These are phyloP conservation scores for Operophtera brumata DNA, from an alignment of 2,888 invertebrate species.

Conservation along the genomic window DNA sequence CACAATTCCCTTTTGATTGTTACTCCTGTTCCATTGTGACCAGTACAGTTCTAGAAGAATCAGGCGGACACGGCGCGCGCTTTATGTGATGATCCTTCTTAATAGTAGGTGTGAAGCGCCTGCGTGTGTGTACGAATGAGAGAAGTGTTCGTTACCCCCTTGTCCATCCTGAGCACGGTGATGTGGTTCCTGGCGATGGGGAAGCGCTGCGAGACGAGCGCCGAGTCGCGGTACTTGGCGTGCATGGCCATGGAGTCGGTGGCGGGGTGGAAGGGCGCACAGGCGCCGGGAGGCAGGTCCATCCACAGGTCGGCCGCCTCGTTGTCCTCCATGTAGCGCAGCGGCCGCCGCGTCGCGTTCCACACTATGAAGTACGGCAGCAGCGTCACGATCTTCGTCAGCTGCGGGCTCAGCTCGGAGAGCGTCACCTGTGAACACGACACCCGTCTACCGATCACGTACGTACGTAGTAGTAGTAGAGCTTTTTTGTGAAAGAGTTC, in stretches of 20 bases:
- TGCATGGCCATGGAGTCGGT: conserved; percentile 90
- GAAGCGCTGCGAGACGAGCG: conserved; percentile 88
- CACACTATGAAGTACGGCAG: conserved; percentile 89
- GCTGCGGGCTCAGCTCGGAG: conserved; percentile 85
- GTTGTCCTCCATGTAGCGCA: conserved; percentile 91
- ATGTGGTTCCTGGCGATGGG: conserved; percentile 84
- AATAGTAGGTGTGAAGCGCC: too few species aligned
- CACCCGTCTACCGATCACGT: too few species aligned
- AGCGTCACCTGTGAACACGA: conserved; percentile 84
- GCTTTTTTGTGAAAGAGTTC: too few species aligned
- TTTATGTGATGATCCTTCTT: too few species aligned
- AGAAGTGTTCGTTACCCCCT: conserved; percentile 79
- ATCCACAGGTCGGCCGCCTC: conserved; percentile 92
- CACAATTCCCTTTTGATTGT: too few species aligned
- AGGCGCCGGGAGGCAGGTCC: conserved; percentile 85
- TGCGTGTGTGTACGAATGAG: too few species aligned
- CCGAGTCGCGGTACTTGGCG: conserved; percentile 88
- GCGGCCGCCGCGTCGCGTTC: conserved; percentile 83
- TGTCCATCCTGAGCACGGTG: conserved; percentile 90
- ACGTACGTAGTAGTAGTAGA: too few species aligned
- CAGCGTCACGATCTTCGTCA: conserved; percentile 89
- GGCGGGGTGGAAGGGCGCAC: conserved; percentile 89
- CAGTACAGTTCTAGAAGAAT: too few species aligned
- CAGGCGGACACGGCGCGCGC: too few species aligned
- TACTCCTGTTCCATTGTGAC: too few species aligned